These are phyloP conservation scores for Agapetus fuscipes DNA, from an alignment of 2,888 invertebrate genomes.

Conservation along the genomic window DNA sequence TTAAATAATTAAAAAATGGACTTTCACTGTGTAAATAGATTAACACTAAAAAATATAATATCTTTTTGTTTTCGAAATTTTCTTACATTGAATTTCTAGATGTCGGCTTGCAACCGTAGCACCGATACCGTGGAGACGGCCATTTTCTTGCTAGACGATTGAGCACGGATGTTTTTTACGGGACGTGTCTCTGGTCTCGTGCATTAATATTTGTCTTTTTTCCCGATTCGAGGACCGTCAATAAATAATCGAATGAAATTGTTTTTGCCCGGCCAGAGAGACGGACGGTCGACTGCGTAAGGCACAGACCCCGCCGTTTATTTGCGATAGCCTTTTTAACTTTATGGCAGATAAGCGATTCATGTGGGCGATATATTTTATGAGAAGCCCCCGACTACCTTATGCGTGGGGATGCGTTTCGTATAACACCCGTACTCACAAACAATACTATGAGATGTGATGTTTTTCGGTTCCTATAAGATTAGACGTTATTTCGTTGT, in stretches of 20 bases:
- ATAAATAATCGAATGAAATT: constrained; percentile 22
- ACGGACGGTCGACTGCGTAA: constrained; percentile 5
- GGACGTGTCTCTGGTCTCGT: constrained; percentile 9
- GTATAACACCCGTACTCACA: not conserved
- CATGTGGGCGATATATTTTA: constrained; percentile 22
- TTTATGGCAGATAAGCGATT: constrained; percentile 22
- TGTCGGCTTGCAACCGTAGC: no score
- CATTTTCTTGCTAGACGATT: constrained; percentile 11
- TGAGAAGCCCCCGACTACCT: constrained; percentile 6
- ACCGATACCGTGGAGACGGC: no score
- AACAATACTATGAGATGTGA: no score
- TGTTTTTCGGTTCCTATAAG: no score
- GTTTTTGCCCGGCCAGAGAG: constrained; percentile 13
- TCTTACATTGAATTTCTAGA: no score
- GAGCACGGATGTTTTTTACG: constrained; percentile 15
- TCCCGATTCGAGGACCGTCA: constrained; percentile 16
- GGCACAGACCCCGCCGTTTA: constrained; percentile 18
- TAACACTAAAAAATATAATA: no score
- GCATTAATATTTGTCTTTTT: constrained; percentile 20
- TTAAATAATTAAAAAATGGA: no score
- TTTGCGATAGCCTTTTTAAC: constrained; percentile 21
- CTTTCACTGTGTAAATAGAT: no score
- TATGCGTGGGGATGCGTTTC: constrained; percentile 15
- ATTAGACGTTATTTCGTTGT: no score
- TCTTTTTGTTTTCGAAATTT: no score